A percentile compares a stretch with the other conserved stretches of the same genome.
Evolutionary conservation across 2,113 vertebrate genomes (phyloP).

Genomic region (Zeus faber): DNA sequence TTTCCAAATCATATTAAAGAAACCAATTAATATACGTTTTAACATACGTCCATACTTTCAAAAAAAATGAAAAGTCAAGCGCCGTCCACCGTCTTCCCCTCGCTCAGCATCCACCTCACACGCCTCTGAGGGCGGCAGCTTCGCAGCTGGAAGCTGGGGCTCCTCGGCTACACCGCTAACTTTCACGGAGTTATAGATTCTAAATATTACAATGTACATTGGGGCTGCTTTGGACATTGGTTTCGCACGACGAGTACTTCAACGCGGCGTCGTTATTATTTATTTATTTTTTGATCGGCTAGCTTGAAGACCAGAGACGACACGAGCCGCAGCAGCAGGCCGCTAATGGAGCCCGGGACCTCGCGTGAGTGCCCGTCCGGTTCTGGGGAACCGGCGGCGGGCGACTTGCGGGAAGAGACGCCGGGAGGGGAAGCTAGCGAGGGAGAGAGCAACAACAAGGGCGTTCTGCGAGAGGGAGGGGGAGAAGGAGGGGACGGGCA

Average conservation of each 20-base stretch:
- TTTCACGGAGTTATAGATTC: too few relatives aligned
- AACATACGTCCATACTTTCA: too few relatives aligned
- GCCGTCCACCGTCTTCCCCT: too few relatives aligned
- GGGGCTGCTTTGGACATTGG: not conserved
- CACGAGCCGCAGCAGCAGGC: constrained; percentile 31
- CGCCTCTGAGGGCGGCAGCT: too few relatives aligned
- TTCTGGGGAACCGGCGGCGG: constrained; percentile 29
- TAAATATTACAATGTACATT: not conserved
- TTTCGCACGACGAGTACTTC: not conserved
- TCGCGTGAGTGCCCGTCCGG: constrained; percentile 57
- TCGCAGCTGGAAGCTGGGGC: too few relatives aligned
- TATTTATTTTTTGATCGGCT: too few relatives aligned
- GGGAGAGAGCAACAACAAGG: constrained; percentile 15
- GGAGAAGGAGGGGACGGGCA: constrained; percentile 37
- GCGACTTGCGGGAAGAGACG: constrained; percentile 56
- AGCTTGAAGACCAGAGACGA: not conserved
- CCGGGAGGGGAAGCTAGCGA: constrained; percentile 58
- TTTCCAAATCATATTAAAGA: too few relatives aligned
- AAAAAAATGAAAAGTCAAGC: too few relatives aligned
- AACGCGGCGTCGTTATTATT: not conserved
- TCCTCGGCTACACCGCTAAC: too few relatives aligned
- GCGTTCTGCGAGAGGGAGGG: constrained; percentile 24
- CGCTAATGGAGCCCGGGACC: constrained; percentile 63
- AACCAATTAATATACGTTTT: too few relatives aligned
- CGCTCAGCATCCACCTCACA: too few relatives aligned